Percentiles rank a stretch among this genome's conserved stretches.
Evolutionary conservation across 2,797 vertebrate genomes (phyloP).

Genomic region (Chelidonichthys spinosus): DNA sequence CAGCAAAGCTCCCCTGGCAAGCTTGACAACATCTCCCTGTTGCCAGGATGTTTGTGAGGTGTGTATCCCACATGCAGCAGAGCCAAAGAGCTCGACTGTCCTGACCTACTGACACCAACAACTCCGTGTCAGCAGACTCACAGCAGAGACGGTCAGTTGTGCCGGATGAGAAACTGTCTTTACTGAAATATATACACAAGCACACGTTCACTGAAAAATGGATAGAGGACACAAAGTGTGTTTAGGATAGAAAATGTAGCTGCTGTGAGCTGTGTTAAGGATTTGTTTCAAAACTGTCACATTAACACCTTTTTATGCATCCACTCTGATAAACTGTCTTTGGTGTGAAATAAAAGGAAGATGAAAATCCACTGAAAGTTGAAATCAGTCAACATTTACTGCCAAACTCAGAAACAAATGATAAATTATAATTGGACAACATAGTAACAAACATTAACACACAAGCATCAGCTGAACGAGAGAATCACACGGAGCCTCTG

Average conservation of each 20-base stretch:
- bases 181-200: not conserved
- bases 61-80: not conserved
- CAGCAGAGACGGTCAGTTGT: not conserved
- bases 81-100: not conserved
- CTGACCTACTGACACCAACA: slow-evolving; percentile 15
- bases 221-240: not conserved
- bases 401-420: slow-evolving; percentile 43
- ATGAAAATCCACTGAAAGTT: slow-evolving; percentile 2
- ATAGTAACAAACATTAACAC: slow-evolving; percentile 22
- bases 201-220: not conserved
- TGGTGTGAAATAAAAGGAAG: not conserved
- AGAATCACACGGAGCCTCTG: slow-evolving; percentile 20
- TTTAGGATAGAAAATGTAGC: not conserved
- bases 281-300: not conserved
- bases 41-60: not conserved
- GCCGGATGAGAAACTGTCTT: not conserved
- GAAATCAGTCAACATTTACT: slow-evolving; percentile 63
- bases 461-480: slow-evolving; percentile 17
- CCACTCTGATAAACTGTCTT: not conserved
- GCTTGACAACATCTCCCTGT: not conserved
- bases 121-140: not conserved
- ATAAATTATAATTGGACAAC: slow-evolving; percentile 51
- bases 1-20: not conserved
- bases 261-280: not conserved
- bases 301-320: not conserved